phyloP scores from a whole-genome alignment of 2,113 vertebrate species.

The Piprites chloris region DNA sequence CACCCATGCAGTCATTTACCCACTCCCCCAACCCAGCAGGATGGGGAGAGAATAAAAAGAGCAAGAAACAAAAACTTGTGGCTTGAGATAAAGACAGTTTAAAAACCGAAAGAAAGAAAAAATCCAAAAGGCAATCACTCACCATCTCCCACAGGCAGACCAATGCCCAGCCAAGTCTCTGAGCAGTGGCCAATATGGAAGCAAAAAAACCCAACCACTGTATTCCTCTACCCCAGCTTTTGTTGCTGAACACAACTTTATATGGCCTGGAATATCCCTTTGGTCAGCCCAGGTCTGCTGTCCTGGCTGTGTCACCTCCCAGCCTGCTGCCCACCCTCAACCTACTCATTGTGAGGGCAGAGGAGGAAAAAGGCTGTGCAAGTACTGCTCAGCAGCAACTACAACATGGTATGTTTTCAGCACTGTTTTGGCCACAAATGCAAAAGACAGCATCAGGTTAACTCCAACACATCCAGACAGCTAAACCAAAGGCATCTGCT shows the following conservation, averaged over 20 bases:
- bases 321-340: not conserved
- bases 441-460: not conserved
- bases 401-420: not conserved
- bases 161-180: not conserved
- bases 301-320: not conserved
- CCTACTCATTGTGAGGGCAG: fast-evolving
- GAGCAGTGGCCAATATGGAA: fast-evolving
- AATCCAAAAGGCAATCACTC: not conserved
- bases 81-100: not conserved
- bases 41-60: not conserved
- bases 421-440: not conserved
- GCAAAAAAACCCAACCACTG: not conserved
- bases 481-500: not conserved
- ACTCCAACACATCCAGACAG: not conserved
- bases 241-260: not conserved
- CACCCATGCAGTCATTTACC: not conserved
- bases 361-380: not conserved
- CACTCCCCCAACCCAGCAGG: not conserved
- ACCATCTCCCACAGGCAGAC: not conserved
- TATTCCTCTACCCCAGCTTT: not conserved
- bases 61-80: not conserved
- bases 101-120: not conserved
- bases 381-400: not conserved
- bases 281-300: not conserved
- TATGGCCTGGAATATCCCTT: not conserved